These are phyloP conservation scores for Calonectris borealis DNA, from an alignment of 2,113 vertebrate genomes.

Conservation along the genomic window DNA sequence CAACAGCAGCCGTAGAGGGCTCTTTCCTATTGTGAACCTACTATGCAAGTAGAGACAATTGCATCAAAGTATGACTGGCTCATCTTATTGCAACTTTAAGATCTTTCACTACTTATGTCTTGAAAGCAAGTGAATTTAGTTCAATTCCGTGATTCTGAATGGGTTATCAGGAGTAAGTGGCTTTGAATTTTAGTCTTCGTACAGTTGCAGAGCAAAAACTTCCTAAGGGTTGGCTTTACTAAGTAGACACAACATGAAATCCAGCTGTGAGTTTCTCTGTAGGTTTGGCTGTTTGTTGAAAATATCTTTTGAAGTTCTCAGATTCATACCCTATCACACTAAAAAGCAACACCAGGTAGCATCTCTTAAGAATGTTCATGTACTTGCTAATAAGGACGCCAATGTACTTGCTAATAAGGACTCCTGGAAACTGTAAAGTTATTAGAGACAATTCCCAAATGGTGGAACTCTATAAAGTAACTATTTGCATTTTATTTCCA, in stretches of 20 bases:
- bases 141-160: background rate
- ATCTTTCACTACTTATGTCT: background rate
- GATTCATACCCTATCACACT: background rate
- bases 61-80: background rate
- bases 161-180: background rate
- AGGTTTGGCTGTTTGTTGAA: slow-evolving; percentile 11
- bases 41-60: background rate
- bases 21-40: background rate
- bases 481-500: slow-evolving; percentile 10
- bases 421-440: background rate
- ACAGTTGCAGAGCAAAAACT: background rate
- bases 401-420: background rate
- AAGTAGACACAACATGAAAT: slow-evolving; percentile 41
- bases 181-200: slow-evolving; percentile 19
- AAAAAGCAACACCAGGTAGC: slow-evolving; percentile 1
- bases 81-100: background rate
- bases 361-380: background rate
- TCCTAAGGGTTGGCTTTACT: background rate
- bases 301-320: slow-evolving; percentile 27
- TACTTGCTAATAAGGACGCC: background rate
- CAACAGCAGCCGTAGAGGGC: background rate
- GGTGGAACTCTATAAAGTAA: background rate
- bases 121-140: background rate
- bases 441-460: background rate
- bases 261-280: slow-evolving; percentile 24